Percentiles rank a stretch among this genome's conserved stretches.
Evolutionary conservation across 2,888 invertebrate species (phyloP).

Genomic region (Dastarcus helophoroides): DNA sequence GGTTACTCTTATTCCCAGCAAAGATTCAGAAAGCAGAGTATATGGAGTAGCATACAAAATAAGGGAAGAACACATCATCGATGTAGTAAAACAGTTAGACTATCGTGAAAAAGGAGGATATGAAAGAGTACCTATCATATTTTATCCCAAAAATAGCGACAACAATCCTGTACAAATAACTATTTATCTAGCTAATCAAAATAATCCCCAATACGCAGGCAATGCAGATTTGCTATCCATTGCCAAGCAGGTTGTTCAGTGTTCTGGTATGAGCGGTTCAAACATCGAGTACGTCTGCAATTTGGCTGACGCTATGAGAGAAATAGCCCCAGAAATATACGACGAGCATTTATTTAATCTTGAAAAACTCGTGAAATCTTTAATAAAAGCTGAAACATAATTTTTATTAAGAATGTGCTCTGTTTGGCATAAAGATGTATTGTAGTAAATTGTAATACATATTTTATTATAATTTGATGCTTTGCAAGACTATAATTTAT

Average conservation of each 20-base stretch:
- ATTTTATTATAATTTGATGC: too few species aligned
- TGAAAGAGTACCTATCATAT: slow-evolving; percentile 54
- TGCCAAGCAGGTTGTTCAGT: slow-evolving; percentile 63
- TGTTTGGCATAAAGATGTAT: too few species aligned
- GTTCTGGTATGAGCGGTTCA: slow-evolving; percentile 74
- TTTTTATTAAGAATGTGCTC: too few species aligned
- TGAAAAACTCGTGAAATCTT: slow-evolving; percentile 52
- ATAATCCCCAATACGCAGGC: slow-evolving; percentile 62
- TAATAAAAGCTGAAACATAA: too few species aligned
- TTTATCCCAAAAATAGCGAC: slow-evolving; percentile 48
- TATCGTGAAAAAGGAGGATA: slow-evolving; percentile 91
- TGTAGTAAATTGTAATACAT: too few species aligned
- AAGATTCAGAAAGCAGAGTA: slow-evolving; percentile 48
- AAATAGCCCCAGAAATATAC: slow-evolving; percentile 55
- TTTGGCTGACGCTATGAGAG: slow-evolving; percentile 65
- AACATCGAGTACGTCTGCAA: slow-evolving; percentile 89
- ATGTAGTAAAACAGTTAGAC: slow-evolving; percentile 74
- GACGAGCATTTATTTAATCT: slow-evolving; percentile 70
- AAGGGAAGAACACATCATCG: slow-evolving; percentile 49
- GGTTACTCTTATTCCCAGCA: slow-evolving; percentile 65
- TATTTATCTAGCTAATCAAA: slow-evolving; percentile 70
- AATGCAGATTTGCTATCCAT: slow-evolving; percentile 65
- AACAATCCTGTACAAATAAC: slow-evolving; percentile 53
- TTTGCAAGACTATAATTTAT: too few species aligned
- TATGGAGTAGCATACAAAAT: slow-evolving; percentile 93